These are phyloP conservation scores for Chorisops tibialis DNA, from an alignment of 2,888 invertebrate species.

Conservation along the genomic window DNA sequence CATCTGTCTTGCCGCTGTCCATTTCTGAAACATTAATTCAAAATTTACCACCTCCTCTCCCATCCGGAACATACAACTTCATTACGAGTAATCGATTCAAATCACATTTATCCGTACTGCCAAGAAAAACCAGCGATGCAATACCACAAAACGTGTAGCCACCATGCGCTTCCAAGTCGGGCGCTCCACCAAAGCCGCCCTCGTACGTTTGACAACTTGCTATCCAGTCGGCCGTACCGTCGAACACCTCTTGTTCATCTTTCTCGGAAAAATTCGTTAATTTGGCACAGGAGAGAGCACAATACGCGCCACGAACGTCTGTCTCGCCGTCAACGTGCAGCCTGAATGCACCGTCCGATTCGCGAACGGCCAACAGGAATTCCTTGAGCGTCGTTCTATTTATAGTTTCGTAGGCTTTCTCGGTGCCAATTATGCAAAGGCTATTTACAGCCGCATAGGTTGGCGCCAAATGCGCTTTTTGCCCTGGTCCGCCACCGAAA, in stretches of 20 bases:
- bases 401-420: constrained; percentile 82
- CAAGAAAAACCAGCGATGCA: constrained; percentile 81
- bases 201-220: constrained; percentile 96
- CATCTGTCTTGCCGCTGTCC: constrained; percentile 92
- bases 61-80: constrained; percentile 13
- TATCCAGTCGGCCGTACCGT: constrained; percentile 89
- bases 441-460: constrained; percentile 97
- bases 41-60: not conserved
- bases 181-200: constrained; percentile 94
- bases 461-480: constrained; percentile 89
- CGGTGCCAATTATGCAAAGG: constrained; percentile 83
- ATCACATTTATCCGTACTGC: constrained; percentile 71
- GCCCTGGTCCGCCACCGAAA: constrained; percentile 92
- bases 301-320: constrained; percentile 95
- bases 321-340: constrained; percentile 91
- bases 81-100: constrained; percentile 66
- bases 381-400: constrained; percentile 67
- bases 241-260: constrained; percentile 72
- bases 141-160: constrained; percentile 99
- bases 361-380: constrained; percentile 75
- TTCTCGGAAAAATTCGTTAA: constrained; percentile 66
- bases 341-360: constrained; percentile 84
- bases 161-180: constrained; percentile 96
- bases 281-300: constrained; percentile 87
- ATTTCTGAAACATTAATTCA: constrained; percentile 58